Evolutionary conservation across 1,140 invertebrate species (phyloP), one percentile per base, ranked within the genome.

Genomic region (Leptinotarsa lineolata): DNA sequence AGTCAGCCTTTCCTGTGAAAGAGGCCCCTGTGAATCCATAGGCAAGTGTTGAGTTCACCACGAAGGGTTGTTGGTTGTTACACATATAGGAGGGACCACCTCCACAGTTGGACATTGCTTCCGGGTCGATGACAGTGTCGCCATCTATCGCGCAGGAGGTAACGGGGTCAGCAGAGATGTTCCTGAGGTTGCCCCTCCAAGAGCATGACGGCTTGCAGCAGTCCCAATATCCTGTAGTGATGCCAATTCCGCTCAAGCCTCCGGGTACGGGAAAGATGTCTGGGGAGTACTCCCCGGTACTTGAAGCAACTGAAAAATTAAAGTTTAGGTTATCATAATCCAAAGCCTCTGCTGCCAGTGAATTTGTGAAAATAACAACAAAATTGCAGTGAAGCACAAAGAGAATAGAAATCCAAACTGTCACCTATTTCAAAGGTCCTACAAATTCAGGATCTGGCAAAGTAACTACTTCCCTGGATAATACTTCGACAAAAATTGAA

Each of bases 191-290:
- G 48, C 54, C 76, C 16, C 21, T 15, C 76, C 76, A 77, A 15
- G 73, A 67, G 66, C 76, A 77, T 69, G 76, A 74, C 16, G 73
- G 73, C 64, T 77, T 77, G 65, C 76, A 77, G 58, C 76, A 77
- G 64, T 77, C 76, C 76, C 76, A 77, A 22, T 77, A 77, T 59
- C 76, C 22, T 20, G 76, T 72, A 21, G 76, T 77, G 18, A 67
- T 70, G 21, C 70, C 68, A 2, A 22, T 30, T 2, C 73, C 76
- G 18, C 16, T 39, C 2, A 39, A 72, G 12, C 76, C 73, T 22
- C 65, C 66, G 44, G 70, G n/a, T 46, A 48, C 22, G 6, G 44
- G 44, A 2, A 45, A 24, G 48, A 68, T 68, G 46, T 46, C 21
- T 18, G 44, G 16, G 46, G 20, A 48, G 12, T 18, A 45, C 12